Base-by-base conservation (phyloP, 2,797 vertebrate genomes). In the Scarus forsteni region DNA sequence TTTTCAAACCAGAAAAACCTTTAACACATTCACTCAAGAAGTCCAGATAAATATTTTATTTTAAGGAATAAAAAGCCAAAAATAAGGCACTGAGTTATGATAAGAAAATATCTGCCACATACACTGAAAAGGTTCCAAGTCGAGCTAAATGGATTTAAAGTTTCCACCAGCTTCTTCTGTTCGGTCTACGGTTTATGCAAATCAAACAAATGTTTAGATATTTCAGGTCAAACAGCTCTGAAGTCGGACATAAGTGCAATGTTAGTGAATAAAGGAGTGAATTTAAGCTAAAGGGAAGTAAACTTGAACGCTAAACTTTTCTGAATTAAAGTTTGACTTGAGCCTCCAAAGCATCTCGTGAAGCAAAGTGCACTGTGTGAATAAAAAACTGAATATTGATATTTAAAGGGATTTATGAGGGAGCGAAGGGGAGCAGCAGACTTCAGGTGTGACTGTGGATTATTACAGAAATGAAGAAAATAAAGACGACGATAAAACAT, bases 351-450 rank as follows among this genome's bases (percentile, higher is more conserved):
- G 70, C 58, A 18, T 68, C 71, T 74, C 36, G 3, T 48, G 11
- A 7, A 75, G 81, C 77, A 53, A 77, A 70, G 66, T 84, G 84
- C 85, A 88, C 80, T 84, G 80, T 80, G 80, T 82, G 80, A 77
- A 77, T 77, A 70, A 10, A 42, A 14, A 64, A 45, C 77, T 54
- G 53, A 64, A 3, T 15, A 69, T 70, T 66, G 70, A 45, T 79
- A 71, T 80, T 78, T 76, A 75, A 67, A 81, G 10, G 44, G 60
- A 60, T 65, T 75, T n/a, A 45, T 11, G 49, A 45, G 56, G 66
- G 48, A 15, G 19, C 50, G 53, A 54, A 59, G 49, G 50, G 62
- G 38, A 38, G 10, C 18, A 0, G 15, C 40, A 10, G 56, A n/a
- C 19, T 57, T 16, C 3, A n/a, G 35, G 27, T 51, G 49, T 51